These are phyloP conservation scores for Antennarius maculatus DNA, from an alignment of 2,797 vertebrate species.

Conservation along the genomic window DNA sequence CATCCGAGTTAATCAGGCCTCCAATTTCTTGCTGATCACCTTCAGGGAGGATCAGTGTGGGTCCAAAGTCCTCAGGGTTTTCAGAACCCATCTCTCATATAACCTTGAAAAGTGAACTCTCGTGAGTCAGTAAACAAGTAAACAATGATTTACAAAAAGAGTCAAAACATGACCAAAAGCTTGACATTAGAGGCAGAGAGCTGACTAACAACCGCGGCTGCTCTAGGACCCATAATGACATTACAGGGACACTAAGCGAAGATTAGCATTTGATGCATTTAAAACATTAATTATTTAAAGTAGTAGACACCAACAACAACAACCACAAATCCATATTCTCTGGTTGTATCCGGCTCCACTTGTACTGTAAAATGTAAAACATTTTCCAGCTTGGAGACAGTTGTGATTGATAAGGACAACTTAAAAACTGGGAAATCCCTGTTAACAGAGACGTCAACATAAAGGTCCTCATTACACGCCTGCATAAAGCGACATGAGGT, in stretches of 20 bases:
- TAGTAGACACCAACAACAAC: no score
- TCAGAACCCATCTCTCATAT: constrained; percentile 71
- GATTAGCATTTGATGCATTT: neutral
- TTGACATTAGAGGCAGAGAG: neutral
- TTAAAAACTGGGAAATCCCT: neutral
- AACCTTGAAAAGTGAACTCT: constrained; percentile 27
- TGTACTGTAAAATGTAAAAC: no score
- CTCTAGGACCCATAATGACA: neutral
- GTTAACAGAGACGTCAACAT: neutral
- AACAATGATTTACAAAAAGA: neutral
- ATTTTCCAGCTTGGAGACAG: no score
- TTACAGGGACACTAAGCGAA: neutral
- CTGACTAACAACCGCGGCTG: neutral
- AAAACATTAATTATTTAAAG: no score
- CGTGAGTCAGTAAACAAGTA: constrained; percentile 6
- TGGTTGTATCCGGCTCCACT: no score
- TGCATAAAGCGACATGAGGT: no score
- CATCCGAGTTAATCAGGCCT: constrained; percentile 80
- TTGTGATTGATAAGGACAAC: neutral
- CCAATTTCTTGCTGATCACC: constrained; percentile 73
- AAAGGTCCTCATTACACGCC: neutral
- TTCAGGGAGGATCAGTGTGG: constrained; percentile 50
- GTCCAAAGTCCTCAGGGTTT: constrained; percentile 64
- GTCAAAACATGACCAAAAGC: neutral
- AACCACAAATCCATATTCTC: no score